Base-by-base conservation (phyloP, 2,888 invertebrate species). In the Eupithecia dodoneata region DNA sequence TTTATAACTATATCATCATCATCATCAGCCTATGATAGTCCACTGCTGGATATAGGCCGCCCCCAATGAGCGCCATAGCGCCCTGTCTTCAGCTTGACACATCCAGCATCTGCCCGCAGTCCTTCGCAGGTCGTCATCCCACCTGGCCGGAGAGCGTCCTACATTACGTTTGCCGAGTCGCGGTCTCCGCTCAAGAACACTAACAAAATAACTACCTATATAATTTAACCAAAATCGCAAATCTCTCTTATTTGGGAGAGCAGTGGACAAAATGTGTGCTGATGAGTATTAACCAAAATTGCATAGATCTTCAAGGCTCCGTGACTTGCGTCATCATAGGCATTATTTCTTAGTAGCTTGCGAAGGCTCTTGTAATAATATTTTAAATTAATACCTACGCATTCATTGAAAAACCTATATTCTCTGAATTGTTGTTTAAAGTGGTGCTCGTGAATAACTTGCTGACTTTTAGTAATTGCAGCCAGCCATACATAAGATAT, bases 281-380 rank as follows among this genome's bases (percentile, higher is more conserved):
- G n/a, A 18, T 55, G 59, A n/a, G 59, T 0, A 63, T 10, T 18
- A 30, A 18, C 59, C 65, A 41, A 65, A 65, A 65, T 47, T 41
- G 66, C 47, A n/a, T 72, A 18, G n/a, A 55, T 63, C 42, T 52
- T 67, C 67, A 45, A 72, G 45, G 12, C 71, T 47, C 72, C 78
- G 71, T 78, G 66, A 65, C 73, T 69, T 71, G 65, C 74, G 76
- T 66, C 66, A 66, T 78, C 76, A 78, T 76, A 74, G 45, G 66
- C 45, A 63, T 30, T 71, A 71, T 67, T 76, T 78, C 78, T 74
- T 67, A 71, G 73, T 30, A 63, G 12, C 15, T 30, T 63, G 49
- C 41, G 73, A 70, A 75, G 78, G 78, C 63, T 75, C 65, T 75
- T 73, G 42, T 66, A 78, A 74, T 78, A 70, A 69, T 52, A 72